phyloP scores from a whole-genome alignment of 2,888 invertebrate species.

The Dinocampus coccinellae region DNA sequence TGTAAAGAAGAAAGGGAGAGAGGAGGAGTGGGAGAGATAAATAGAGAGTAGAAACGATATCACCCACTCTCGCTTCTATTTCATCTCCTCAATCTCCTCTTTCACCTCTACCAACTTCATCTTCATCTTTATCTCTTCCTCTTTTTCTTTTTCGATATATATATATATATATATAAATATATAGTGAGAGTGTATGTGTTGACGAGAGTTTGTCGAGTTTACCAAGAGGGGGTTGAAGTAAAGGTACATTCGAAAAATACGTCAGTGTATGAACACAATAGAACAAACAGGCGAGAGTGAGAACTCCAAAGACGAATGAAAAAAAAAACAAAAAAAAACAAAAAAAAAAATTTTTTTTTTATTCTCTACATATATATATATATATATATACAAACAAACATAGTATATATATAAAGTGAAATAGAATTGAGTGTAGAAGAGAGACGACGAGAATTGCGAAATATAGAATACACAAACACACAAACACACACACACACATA shows the following conservation, averaged over 20 bases:
- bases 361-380: not conserved
- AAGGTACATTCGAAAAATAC: not conserved
- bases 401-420: not conserved
- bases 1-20: too few relatives aligned
- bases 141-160: not conserved
- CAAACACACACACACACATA: too few relatives aligned
- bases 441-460: not conserved
- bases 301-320: not conserved
- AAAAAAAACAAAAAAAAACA: too few relatives aligned
- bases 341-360: too few relatives aligned
- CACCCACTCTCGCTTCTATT: conserved; percentile 22
- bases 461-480: too few relatives aligned
- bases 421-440: conserved; percentile 6
- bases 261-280: not conserved
- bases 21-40: too few relatives aligned
- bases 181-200: not conserved
- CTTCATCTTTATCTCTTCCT: not conserved
- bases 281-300: not conserved
- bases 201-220: not conserved
- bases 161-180: not conserved
- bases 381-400: too few relatives aligned
- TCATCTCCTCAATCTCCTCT: not conserved
- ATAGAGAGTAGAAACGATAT: conserved; percentile 11
- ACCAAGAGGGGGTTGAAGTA: not conserved
- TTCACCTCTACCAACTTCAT: too few relatives aligned